Conservation (phyloP, 2,888 invertebrate genomes). For the Dasysyrphus albostriatus region DNA sequence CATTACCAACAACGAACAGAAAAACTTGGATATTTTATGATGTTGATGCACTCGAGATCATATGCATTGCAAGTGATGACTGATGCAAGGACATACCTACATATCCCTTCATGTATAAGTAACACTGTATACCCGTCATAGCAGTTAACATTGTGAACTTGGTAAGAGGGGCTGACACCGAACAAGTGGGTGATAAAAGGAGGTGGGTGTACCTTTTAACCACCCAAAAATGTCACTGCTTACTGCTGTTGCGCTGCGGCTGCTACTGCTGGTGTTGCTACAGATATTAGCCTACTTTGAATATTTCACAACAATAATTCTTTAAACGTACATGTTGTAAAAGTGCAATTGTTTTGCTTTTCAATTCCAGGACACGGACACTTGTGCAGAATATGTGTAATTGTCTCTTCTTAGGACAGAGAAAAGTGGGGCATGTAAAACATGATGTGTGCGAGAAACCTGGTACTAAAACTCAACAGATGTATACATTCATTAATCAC, state of each 20-base stretch:
- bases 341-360: slow-evolving; percentile 72
- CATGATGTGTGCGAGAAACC: neutral
- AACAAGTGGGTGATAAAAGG: too few relatives aligned
- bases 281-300: slow-evolving; percentile 47
- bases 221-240: slow-evolving; percentile 57
- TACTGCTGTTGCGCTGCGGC: neutral
- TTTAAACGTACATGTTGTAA: slow-evolving; percentile 57
- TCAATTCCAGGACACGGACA: slow-evolving; percentile 57
- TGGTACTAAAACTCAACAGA: neutral
- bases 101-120: neutral
- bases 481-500: too few relatives aligned
- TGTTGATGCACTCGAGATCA: slow-evolving; percentile 46
- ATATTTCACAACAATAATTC: slow-evolving; percentile 66
- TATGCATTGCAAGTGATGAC: slow-evolving; percentile 55
- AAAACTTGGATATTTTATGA: slow-evolving; percentile 51
- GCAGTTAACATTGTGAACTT: slow-evolving; percentile 54
- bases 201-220: slow-evolving; percentile 23
- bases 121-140: neutral
- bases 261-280: neutral
- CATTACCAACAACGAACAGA: slow-evolving; percentile 15
- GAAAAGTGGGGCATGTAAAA: neutral
- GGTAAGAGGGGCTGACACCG: neutral
- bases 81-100: slow-evolving; percentile 47
- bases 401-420: slow-evolving; percentile 28
- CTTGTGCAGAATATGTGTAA: slow-evolving; percentile 12